Evolutionary conservation across 2,888 invertebrate species (phyloP).

Genomic region (Tetanocera ferruginea): DNA sequence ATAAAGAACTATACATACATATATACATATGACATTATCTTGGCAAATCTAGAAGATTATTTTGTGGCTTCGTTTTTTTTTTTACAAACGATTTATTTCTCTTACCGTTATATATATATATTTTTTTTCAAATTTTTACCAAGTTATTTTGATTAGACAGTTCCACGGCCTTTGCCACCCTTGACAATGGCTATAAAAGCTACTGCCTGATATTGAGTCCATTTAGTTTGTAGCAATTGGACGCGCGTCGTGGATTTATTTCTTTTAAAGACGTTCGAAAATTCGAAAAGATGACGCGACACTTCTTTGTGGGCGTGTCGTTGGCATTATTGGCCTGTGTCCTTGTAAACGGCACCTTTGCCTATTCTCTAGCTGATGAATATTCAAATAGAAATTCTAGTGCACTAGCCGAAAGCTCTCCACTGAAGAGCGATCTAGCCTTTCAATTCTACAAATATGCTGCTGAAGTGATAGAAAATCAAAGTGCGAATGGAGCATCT

Average conservation of each 20-base stretch:
- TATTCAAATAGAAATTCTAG: conserved; percentile 37
- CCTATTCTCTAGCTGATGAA: conserved; percentile 45
- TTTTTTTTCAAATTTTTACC: no score
- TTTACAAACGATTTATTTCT: background rate
- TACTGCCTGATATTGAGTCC: conserved; percentile 40
- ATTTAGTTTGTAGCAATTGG: conserved; percentile 49
- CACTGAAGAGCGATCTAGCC: conserved; percentile 59
- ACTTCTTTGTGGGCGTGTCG: conserved; percentile 49
- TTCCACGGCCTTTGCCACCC: background rate
- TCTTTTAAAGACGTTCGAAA: background rate
- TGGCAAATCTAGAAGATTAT: background rate
- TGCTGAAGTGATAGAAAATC: conserved; percentile 39
- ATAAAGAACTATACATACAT: background rate
- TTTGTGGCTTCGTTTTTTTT: background rate
- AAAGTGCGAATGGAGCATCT: conserved; percentile 38
- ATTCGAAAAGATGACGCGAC: conserved; percentile 47
- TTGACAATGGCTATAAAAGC: conserved; percentile 54
- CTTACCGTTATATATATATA: background rate
- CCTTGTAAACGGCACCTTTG: conserved; percentile 42
- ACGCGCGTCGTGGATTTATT: background rate
- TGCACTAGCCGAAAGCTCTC: conserved; percentile 43
- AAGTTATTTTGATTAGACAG: no score
- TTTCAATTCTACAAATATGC: conserved; percentile 59
- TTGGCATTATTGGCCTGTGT: conserved; percentile 48
- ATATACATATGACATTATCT: background rate